A percentile compares a stretch with the other conserved stretches of the same genome.
phyloP scores from a whole-genome alignment of 2,113 vertebrate genomes.

The Microtus richardsoni region DNA sequence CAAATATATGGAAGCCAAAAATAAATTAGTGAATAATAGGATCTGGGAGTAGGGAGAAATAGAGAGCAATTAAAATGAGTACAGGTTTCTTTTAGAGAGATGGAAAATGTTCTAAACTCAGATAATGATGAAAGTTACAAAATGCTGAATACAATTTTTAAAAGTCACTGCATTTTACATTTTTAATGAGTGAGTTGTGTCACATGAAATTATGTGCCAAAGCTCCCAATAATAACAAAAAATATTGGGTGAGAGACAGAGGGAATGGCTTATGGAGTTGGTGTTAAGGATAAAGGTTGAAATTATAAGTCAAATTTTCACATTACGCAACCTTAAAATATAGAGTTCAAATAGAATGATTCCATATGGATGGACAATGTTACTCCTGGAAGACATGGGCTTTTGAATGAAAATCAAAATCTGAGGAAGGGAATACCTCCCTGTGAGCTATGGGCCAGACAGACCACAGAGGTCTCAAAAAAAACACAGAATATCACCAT shows the following conservation, averaged over 20 bases:
- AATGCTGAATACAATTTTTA: background rate
- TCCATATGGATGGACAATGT: background rate
- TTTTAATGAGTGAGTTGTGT: background rate
- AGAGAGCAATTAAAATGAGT: background rate
- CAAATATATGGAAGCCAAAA: background rate
- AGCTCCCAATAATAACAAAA: background rate
- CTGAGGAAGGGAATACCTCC: background rate
- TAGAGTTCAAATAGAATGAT: background rate
- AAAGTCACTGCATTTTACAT: background rate
- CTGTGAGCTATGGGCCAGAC: background rate
- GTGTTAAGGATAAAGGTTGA: conserved; percentile 24
- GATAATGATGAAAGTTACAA: background rate
- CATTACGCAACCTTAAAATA: background rate
- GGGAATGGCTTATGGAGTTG: background rate
- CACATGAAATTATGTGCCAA: conserved; percentile 1
- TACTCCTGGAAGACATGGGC: background rate
- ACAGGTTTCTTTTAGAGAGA: background rate
- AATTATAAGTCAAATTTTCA: conserved; percentile 23
- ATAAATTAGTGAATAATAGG: background rate
- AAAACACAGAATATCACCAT: background rate
- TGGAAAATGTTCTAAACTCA: conserved; percentile 30
- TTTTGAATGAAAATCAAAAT: background rate
- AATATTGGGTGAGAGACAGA: background rate
- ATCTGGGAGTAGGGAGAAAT: background rate
- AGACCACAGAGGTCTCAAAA: no score